Percentiles rank a stretch among this genome's conserved stretches.
phyloP scores from a whole-genome alignment of 2,113 vertebrate species.

The Hippocampus comes region DNA sequence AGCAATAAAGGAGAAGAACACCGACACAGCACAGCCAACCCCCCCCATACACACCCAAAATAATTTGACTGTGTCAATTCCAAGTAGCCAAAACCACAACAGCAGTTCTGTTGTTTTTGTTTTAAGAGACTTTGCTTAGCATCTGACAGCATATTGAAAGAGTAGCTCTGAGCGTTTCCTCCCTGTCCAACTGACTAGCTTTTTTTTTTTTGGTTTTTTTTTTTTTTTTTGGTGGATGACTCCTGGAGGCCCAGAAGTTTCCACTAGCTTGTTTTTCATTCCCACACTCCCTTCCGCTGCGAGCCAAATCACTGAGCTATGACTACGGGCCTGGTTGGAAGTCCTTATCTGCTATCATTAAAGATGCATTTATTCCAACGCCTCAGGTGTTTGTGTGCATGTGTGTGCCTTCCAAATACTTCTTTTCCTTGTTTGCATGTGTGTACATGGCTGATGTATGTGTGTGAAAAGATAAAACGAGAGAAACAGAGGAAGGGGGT shows the following conservation, averaged over 20 bases:
- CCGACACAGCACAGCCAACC: conserved; percentile 19
- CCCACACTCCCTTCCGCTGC: conserved; percentile 65
- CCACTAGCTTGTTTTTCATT: conserved; percentile 70
- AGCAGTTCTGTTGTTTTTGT: conserved; percentile 49
- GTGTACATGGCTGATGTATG: conserved; percentile 56
- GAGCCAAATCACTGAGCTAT: conserved; percentile 74
- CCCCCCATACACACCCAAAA: conserved; percentile 13
- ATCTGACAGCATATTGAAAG: conserved; percentile 55
- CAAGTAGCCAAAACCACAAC: conserved; percentile 23
- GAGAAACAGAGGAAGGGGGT: conserved; percentile 53
- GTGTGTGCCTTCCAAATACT: conserved; percentile 49
- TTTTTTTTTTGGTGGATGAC: conserved; percentile 44
- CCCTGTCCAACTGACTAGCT: conserved; percentile 63
- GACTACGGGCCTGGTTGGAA: conserved; percentile 73
- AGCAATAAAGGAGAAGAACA: conserved; percentile 41
- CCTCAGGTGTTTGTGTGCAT: conserved; percentile 60
- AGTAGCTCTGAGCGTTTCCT: conserved; percentile 55
- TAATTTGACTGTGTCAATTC: conserved; percentile 27
- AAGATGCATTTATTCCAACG: conserved; percentile 75
- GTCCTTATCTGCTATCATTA: conserved; percentile 76
- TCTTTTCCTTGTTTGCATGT: conserved; percentile 59
- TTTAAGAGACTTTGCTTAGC: conserved; percentile 56
- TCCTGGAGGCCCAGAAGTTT: conserved; percentile 70
- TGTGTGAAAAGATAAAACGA: conserved; percentile 37
- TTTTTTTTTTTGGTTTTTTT: conserved; percentile 11